Base-by-base conservation (phyloP, 2,797 vertebrate species). In the Acanthis flammea region DNA sequence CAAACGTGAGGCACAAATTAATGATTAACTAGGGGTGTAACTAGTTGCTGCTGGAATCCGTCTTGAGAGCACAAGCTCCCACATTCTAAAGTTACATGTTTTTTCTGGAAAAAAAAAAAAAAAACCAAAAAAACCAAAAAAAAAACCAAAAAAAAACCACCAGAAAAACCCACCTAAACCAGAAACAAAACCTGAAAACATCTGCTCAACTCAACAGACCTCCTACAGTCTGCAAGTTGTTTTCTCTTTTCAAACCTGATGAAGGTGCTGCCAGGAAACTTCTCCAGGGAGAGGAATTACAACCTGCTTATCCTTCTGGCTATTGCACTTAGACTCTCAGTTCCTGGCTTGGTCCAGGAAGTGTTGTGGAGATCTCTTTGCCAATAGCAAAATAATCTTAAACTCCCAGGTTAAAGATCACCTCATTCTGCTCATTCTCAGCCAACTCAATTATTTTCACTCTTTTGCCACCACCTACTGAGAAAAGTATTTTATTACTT, bases 171-270 rank as follows among this genome's bases (percentile, higher is more conserved):
- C 57, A 25, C 37, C 33, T 15, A 42, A 67, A 67, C 44, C 21
- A 63, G 84, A 65, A 88, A 72, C 61, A 91, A 92, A 94, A 72
- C 39, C 74, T 4, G 0, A 86, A 94, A 94, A 93, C 95, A 96
- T 93, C 92, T 93, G 92, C 78, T 94, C 62, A 78, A 28, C 35
- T 85, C 70, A 53, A 2, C 90, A 83, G 66, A 66, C 72, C 84
- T 94, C 91, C 94, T 86, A 92, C 94, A 88, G 87, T 73, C 88
- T 72, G 84, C 68, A 94, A 31, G 51, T 82, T 90, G 44, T 96
- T 88, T 80, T 93, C 28, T 75, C 88, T 81, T 91, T 83, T 57
- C 90, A 89, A 93, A 93, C 75, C 75, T 91, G 84, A 78, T 79
- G 74, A 82, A 60, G 8, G n/a, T 3, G 4, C 16, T 55, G 90